Evolutionary conservation across 1,140 invertebrate species (phyloP).

Genomic region (Brachionus sp.): DNA sequence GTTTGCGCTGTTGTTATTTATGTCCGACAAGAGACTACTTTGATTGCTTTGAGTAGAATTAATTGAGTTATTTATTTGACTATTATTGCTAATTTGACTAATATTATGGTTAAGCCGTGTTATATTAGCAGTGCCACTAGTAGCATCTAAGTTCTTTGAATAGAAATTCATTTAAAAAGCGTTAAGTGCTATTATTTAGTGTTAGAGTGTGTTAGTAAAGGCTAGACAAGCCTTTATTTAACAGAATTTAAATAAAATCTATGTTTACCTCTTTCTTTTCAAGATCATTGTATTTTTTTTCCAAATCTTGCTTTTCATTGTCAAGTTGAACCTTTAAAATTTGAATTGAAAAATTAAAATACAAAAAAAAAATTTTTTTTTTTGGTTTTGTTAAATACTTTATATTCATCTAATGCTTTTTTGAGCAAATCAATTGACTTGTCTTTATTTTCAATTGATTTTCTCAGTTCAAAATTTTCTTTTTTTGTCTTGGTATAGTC

Average conservation of each 20-base stretch:
- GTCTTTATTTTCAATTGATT: conserved; percentile 2
- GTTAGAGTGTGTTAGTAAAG: neutral
- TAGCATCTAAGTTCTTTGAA: conserved; percentile 22
- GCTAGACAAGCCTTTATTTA: neutral
- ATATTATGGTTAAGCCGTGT: conserved; percentile 21
- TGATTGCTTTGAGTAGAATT: conserved; percentile 7
- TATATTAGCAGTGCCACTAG: conserved; percentile 29
- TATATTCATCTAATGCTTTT: conserved; percentile 31
- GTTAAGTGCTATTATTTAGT: neutral
- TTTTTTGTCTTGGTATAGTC: conserved; percentile 1
- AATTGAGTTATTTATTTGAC: conserved; percentile 17
- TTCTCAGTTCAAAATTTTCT: conserved; percentile 28
- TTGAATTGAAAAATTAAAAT: neutral
- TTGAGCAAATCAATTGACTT: conserved; percentile 27
- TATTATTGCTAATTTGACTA: conserved; percentile 3
- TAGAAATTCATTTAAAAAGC: neutral
- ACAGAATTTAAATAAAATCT: neutral
- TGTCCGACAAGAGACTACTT: neutral
- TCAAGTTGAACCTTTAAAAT: conserved; percentile 13
- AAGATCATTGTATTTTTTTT: conserved; percentile 8
- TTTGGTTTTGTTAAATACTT: neutral
- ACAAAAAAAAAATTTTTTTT: neutral
- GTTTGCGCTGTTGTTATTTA: neutral
- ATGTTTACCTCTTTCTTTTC: conserved; percentile 34
- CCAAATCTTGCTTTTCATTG: conserved; percentile 16